phyloP scores from a whole-genome alignment of 2,797 vertebrate species.

The Staurois parvus region DNA sequence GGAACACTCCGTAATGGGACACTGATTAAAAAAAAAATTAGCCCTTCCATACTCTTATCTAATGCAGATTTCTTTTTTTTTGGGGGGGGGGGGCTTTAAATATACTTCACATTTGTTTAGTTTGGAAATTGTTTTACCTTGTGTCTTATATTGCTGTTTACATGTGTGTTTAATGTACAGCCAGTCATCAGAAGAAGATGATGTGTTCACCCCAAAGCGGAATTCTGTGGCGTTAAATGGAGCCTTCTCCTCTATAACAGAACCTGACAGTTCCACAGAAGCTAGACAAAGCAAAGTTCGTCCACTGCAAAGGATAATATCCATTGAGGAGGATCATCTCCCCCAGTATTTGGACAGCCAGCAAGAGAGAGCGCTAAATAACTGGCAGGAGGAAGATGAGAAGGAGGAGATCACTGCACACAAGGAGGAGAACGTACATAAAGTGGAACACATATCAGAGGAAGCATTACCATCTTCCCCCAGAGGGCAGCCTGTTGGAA shows the following conservation, averaged over 20 bases:
- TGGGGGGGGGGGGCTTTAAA: no score
- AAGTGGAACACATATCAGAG: slow-evolving; percentile 37
- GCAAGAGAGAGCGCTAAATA: slow-evolving; percentile 70
- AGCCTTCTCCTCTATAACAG: slow-evolving; percentile 37
- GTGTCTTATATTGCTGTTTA: not conserved
- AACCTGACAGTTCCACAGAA: slow-evolving; percentile 63
- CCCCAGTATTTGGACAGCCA: slow-evolving; percentile 83
- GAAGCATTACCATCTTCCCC: slow-evolving; percentile 72
- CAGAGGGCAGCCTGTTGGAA: slow-evolving; percentile 85
- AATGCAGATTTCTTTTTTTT: no score
- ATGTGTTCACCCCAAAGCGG: slow-evolving; percentile 69
- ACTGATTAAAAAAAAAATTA: no score
- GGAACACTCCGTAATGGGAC: no score
- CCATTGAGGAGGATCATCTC: slow-evolving; percentile 93
- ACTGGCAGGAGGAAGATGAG: slow-evolving; percentile 76
- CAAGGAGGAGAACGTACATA: slow-evolving; percentile 31
- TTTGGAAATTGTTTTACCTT: no score
- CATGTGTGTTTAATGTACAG: slow-evolving; percentile 56
- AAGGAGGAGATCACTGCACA: not conserved
- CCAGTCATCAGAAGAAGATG: slow-evolving; percentile 79
- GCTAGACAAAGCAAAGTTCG: slow-evolving; percentile 64
- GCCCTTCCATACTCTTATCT: no score
- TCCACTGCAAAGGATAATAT: slow-evolving; percentile 89
- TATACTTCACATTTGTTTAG: no score
- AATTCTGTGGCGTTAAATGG: slow-evolving; percentile 71